A percentile compares a stretch with the other conserved stretches of the same genome.
These are phyloP conservation scores for Physeter macrocephalus DNA, from an alignment of 2,113 vertebrate species.

Conservation along the genomic window DNA sequence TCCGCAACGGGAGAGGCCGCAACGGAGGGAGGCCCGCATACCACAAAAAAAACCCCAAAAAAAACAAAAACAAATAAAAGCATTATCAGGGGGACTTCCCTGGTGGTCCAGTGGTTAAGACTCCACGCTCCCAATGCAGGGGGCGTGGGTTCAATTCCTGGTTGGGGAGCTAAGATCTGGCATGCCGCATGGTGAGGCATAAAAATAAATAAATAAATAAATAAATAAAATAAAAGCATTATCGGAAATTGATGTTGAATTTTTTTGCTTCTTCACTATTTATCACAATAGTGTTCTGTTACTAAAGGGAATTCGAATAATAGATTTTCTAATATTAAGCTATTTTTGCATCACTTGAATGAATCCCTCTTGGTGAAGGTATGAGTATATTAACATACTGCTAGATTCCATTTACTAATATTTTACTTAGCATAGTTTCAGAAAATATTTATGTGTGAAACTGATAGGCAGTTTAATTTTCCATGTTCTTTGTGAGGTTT, in stretches of 20 bases:
- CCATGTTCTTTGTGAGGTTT: background rate
- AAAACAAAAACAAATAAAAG: too few relatives aligned
- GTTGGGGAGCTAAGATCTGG: background rate
- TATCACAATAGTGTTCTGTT: background rate
- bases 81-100: background rate
- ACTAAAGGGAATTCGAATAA: background rate
- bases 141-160: background rate
- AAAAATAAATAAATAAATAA: background rate
- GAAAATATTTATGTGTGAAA: constrained; percentile 1
- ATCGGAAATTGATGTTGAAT: background rate
- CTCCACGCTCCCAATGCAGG: background rate
- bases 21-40: too few relatives aligned
- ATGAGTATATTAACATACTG: background rate
- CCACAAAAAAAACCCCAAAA: too few relatives aligned
- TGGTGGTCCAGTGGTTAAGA: background rate
- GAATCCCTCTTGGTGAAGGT: background rate
- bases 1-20: too few relatives aligned
- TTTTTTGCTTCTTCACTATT: background rate
- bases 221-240: background rate
- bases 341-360: background rate
- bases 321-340: background rate
- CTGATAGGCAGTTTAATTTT: background rate
- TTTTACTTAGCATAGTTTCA: constrained; percentile 18
- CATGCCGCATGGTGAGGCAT: background rate
- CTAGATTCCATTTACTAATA: background rate